A percentile compares a stretch with the other conserved stretches of the same genome.
Conservation (phyloP, 2,797 vertebrate species). For the Enteromius afrohamiltoni region DNA sequence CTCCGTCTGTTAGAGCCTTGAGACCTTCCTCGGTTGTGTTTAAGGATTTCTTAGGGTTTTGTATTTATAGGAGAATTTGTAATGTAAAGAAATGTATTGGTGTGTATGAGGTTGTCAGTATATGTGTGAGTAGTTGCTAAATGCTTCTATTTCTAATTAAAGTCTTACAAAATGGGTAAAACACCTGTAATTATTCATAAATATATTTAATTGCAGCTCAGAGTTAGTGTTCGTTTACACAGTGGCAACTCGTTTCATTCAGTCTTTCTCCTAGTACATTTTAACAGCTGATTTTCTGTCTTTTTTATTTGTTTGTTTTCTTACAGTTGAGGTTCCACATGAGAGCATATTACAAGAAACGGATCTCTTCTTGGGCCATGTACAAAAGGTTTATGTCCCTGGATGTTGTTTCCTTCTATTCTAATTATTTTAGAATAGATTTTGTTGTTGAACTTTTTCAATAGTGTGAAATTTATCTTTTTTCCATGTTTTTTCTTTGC, state of each 20-base stretch:
- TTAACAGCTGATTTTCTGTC: background rate
- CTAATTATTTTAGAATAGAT: slow-evolving; percentile 12
- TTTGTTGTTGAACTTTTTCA: slow-evolving; percentile 17
- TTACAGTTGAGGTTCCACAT: background rate
- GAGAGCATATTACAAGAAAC: slow-evolving; percentile 1
- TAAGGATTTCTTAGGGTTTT: background rate
- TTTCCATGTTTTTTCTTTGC: slow-evolving; percentile 36
- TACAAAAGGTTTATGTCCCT: background rate
- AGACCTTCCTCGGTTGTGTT: background rate
- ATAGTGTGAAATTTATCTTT: slow-evolving; percentile 19
- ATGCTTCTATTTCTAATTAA: background rate
- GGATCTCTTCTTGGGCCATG: background rate
- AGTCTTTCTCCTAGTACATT: background rate
- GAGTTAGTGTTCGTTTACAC: background rate
- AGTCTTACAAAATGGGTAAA: background rate
- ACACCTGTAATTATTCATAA: background rate
- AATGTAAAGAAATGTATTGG: background rate
- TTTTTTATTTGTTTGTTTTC: background rate
- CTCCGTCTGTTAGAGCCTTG: slow-evolving; percentile 14
- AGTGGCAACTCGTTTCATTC: background rate
- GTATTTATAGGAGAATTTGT: background rate
- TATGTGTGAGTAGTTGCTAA: background rate
- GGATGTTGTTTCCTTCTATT: slow-evolving; percentile 23
- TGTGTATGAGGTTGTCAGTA: background rate
- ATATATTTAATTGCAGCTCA: background rate